These are phyloP conservation scores for Dendrolimus kikuchii DNA, from an alignment of 1,140 invertebrate species.

Conservation along the genomic window DNA sequence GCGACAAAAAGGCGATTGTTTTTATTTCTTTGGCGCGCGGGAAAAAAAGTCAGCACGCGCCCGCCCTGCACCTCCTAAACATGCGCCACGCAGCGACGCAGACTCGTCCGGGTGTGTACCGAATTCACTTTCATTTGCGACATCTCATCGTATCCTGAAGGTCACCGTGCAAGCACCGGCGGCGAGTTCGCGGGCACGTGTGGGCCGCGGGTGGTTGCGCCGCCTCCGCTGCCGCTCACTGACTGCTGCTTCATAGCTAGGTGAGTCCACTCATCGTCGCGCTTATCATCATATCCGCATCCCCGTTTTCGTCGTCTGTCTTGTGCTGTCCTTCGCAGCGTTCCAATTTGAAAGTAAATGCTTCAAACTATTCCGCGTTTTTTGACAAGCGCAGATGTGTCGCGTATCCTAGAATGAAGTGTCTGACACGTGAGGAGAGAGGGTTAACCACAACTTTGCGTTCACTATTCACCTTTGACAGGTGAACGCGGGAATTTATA, in stretches of 20 bases:
- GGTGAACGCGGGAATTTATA: constrained; percentile 28
- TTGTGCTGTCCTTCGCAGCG: constrained; percentile 50
- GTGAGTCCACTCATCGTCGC: constrained; percentile 57
- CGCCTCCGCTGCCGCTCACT: constrained; percentile 50
- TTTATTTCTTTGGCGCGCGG: constrained; percentile 64
- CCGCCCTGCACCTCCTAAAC: constrained; percentile 69
- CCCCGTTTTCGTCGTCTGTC: constrained; percentile 50
- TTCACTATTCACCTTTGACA: constrained; percentile 34
- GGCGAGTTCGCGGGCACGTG: constrained; percentile 24
- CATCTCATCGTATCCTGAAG: constrained; percentile 66
- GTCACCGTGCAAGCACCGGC: constrained; percentile 55
- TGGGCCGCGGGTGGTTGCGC: constrained; percentile 32
- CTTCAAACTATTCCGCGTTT: constrained; percentile 28
- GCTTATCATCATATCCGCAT: constrained; percentile 48
- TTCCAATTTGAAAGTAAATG: constrained; percentile 37
- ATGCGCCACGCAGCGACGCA: constrained; percentile 72
- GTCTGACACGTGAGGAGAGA: constrained; percentile 23
- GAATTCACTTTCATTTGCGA: constrained; percentile 72
- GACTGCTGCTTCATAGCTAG: constrained; percentile 59
- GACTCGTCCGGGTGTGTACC: constrained; percentile 54
- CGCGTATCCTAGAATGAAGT: constrained; percentile 10
- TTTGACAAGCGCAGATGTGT: constrained; percentile 15
- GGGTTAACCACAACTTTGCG: constrained; percentile 50
- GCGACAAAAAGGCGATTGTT: constrained; percentile 62
- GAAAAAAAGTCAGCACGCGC: constrained; percentile 61